Percentiles rank a stretch among this genome's conserved stretches.
phyloP scores from a whole-genome alignment of 2,888 invertebrate species.

The Catocala sponsa region DNA sequence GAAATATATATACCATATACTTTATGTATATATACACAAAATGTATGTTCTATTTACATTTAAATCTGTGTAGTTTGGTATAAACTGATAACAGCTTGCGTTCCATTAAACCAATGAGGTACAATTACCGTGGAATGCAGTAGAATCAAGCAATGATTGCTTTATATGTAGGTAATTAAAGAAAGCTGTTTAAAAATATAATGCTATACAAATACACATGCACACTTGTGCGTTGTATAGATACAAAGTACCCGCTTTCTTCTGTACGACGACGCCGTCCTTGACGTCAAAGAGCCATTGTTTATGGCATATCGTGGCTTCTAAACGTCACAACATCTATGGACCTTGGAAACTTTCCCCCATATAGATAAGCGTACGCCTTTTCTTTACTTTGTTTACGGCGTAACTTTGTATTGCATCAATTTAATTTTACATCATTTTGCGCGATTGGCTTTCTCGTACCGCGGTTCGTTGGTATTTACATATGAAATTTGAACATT shows the following conservation, averaged over 20 bases:
- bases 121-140: too few species aligned
- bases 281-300: conserved; percentile 44
- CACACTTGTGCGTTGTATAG: conserved; percentile 11
- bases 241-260: conserved; percentile 20
- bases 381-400: conserved; percentile 24
- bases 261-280: conserved; percentile 19
- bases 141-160: conserved; percentile 1
- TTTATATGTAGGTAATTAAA: conserved; percentile 4
- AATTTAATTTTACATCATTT: conserved; percentile 11
- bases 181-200: conserved; percentile 9
- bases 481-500: background rate
- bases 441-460: conserved; percentile 3
- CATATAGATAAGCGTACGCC: conserved; percentile 25
- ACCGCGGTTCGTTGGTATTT: background rate
- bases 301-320: conserved; percentile 31
- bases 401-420: conserved; percentile 16
- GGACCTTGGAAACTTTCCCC: conserved; percentile 36
- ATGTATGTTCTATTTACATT: too few species aligned
- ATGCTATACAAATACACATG: conserved; percentile 1
- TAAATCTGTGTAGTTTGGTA: too few species aligned
- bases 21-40: too few species aligned
- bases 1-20: too few species aligned
- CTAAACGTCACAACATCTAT: conserved; percentile 35
- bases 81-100: too few species aligned
- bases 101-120: too few species aligned